These are phyloP conservation scores for Dasysyrphus albostriatus DNA, from an alignment of 2,888 invertebrate genomes.

Conservation along the genomic window DNA sequence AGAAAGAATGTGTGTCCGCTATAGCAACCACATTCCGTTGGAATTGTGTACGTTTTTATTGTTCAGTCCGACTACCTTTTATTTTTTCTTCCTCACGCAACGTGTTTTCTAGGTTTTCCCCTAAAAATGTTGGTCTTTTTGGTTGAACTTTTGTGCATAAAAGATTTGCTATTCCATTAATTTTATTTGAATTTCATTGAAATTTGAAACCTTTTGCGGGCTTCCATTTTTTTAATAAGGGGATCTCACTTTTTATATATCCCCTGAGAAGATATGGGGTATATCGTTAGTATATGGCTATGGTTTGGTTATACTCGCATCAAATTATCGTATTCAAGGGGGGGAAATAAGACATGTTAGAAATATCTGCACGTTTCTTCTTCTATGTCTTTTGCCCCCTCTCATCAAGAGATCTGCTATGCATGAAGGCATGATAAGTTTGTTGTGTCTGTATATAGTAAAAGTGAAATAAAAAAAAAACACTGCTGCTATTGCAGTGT, in stretches of 20 bases:
- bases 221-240: constrained; percentile 57
- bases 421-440: constrained; percentile 45
- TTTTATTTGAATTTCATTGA: constrained; percentile 76
- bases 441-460: constrained; percentile 43
- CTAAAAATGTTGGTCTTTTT: neutral
- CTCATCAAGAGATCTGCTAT: constrained; percentile 26
- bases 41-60: constrained; percentile 53
- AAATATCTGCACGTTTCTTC: constrained; percentile 42
- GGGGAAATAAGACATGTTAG: constrained; percentile 38
- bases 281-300: neutral
- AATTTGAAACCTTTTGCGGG: constrained; percentile 73
- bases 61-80: constrained; percentile 34
- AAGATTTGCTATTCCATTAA: constrained; percentile 75
- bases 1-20: constrained; percentile 32
- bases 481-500: constrained; percentile 29
- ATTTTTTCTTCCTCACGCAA: constrained; percentile 7
- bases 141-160: constrained; percentile 57
- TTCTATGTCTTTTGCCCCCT: neutral
- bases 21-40: constrained; percentile 29
- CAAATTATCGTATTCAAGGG: constrained; percentile 61
- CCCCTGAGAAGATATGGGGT: constrained; percentile 61
- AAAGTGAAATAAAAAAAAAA: constrained; percentile 1
- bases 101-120: constrained; percentile 14
- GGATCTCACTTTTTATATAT: constrained; percentile 65
- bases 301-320: constrained; percentile 31